Conservation (phyloP, 2,113 vertebrate genomes). For the Protobothrops flavoviridis region DNA sequence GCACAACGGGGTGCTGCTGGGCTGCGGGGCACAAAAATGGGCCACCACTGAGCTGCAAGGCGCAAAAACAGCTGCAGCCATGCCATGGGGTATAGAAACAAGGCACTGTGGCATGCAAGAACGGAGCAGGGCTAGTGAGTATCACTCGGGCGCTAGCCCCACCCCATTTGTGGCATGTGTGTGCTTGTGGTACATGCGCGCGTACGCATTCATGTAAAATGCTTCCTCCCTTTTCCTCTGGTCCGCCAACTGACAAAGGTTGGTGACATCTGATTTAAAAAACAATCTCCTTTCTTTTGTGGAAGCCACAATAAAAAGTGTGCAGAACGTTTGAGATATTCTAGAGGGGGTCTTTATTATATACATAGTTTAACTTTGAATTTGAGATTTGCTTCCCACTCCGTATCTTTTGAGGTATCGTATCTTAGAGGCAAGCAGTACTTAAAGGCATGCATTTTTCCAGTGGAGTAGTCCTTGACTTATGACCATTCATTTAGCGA, state of each 20-base stretch:
- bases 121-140: too few species aligned
- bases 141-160: too few species aligned
- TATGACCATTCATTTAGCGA: not conserved
- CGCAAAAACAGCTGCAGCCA: too few species aligned
- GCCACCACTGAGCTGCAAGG: too few species aligned
- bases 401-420: not conserved
- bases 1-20: too few species aligned
- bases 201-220: too few species aligned
- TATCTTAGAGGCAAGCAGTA: not conserved
- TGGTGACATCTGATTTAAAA: not conserved
- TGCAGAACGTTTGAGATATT: not conserved
- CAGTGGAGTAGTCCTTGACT: not conserved
- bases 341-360: not conserved
- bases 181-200: fast-evolving
- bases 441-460: not conserved
- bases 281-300: not conserved
- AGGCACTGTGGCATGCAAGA: too few species aligned
- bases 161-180: too few species aligned
- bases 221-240: too few species aligned
- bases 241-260: too few species aligned
- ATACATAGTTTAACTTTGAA: not conserved
- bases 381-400: not conserved
- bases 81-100: too few species aligned
- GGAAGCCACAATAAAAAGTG: not conserved
- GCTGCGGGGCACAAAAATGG: too few species aligned